Evolutionary conservation across 1,140 invertebrate genomes (phyloP).

Genomic region (Sycophaga agraensis): DNA sequence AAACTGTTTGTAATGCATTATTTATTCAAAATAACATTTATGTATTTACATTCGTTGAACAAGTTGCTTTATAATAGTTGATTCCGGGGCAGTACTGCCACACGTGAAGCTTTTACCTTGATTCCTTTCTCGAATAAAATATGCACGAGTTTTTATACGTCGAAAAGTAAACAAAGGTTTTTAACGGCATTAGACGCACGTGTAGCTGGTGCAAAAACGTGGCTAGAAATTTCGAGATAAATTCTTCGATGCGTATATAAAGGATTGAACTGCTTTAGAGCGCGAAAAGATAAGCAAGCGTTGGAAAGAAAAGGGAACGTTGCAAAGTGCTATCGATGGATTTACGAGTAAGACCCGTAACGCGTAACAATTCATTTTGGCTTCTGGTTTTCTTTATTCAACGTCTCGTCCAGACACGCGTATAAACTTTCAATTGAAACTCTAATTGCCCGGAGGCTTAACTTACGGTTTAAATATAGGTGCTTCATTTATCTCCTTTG

Average conservation of each 20-base stretch:
- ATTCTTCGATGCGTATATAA: too few species aligned
- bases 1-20: not conserved
- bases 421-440: constrained; percentile 54
- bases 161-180: not conserved
- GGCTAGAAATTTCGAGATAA: not conserved
- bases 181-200: constrained; percentile 4
- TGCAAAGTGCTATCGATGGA: constrained; percentile 8
- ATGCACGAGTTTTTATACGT: not conserved
- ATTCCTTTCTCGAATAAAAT: constrained; percentile 16
- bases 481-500: constrained; percentile 31
- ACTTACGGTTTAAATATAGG: constrained; percentile 34
- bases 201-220: not conserved
- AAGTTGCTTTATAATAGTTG: too few species aligned
- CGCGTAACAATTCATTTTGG: constrained; percentile 56
- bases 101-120: too few species aligned
- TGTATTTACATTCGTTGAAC: constrained; percentile 12
- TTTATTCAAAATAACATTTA: constrained; percentile 21
- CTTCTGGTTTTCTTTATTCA: constrained; percentile 38
- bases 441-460: constrained; percentile 25
- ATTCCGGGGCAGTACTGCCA: too few species aligned
- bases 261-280: too few species aligned
- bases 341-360: constrained; percentile 45
- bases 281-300: too few species aligned
- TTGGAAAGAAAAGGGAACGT: constrained; percentile 3
- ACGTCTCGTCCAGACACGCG: constrained; percentile 31